Percentiles rank a stretch among this genome's conserved stretches.
Evolutionary conservation across 2,797 vertebrate species (phyloP).

Genomic region (Antrozous pallidus): DNA sequence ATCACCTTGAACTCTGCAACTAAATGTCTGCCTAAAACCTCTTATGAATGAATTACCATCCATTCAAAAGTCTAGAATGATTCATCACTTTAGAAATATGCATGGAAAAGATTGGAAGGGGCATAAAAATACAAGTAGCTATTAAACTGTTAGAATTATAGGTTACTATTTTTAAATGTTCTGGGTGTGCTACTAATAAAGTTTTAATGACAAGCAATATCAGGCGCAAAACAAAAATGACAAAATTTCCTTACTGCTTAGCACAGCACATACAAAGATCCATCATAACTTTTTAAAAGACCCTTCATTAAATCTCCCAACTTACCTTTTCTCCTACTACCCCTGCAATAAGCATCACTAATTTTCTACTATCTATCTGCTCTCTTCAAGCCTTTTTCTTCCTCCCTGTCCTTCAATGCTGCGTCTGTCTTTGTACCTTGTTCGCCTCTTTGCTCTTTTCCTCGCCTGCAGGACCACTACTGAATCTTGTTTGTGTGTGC

Average conservation of each 20-base stretch:
- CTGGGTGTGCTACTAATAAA: slow-evolving; percentile 22
- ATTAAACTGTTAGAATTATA: slow-evolving; percentile 26
- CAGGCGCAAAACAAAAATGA: slow-evolving; percentile 34
- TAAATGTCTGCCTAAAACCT: slow-evolving; percentile 36
- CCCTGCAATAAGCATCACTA: neutral
- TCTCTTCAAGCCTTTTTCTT: neutral
- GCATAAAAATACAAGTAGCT: slow-evolving; percentile 7
- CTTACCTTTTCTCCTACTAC: neutral
- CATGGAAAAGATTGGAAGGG: slow-evolving; percentile 27
- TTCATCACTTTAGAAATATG: slow-evolving; percentile 23
- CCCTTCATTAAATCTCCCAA: neutral
- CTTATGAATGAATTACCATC: slow-evolving; percentile 43
- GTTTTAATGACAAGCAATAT: slow-evolving; percentile 16
- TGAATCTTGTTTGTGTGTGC: neutral
- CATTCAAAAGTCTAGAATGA: slow-evolving; percentile 38
- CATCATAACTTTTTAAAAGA: neutral
- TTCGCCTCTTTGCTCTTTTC: neutral
- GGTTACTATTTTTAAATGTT: neutral
- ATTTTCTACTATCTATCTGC: neutral
- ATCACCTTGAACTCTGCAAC: neutral
- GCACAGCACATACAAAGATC: slow-evolving; percentile 6
- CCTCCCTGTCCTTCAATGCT: neutral
- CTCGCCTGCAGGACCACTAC: neutral
- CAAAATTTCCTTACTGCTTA: neutral
- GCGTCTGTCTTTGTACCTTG: neutral